phyloP scores from a whole-genome alignment of 1,140 invertebrate species.

The Cotesia glomerata region DNA sequence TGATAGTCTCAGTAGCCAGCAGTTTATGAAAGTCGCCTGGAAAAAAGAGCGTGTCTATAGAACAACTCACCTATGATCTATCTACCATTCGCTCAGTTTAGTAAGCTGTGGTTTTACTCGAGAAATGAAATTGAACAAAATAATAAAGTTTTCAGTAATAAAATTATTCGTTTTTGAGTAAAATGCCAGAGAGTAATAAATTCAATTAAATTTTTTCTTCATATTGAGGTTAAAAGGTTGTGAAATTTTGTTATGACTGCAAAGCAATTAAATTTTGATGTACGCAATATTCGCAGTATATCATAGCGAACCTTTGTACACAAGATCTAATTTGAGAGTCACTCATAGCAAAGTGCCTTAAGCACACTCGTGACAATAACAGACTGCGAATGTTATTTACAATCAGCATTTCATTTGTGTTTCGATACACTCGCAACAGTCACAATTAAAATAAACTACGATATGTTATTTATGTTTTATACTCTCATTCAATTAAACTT shows the following conservation, averaged over 20 bases:
- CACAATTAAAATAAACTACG: too few relatives aligned
- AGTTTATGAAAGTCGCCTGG: slow-evolving; percentile 33
- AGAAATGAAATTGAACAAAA: background rate
- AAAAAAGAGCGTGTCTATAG: background rate
- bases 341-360: slow-evolving; percentile 7
- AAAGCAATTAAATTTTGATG: background rate
- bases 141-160: background rate
- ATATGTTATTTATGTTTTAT: too few relatives aligned
- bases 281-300: background rate
- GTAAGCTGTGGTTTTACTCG: background rate
- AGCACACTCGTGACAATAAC: slow-evolving; percentile 4
- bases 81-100: background rate
- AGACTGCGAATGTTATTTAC: slow-evolving; percentile 6
- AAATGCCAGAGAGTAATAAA: background rate
- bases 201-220: slow-evolving; percentile 1
- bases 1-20: slow-evolving; percentile 31
- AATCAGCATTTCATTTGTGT: slow-evolving; percentile 15
- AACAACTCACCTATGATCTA: background rate
- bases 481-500: background rate
- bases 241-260: background rate
- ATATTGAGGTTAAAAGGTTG: background rate
- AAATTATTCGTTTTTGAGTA: too few relatives aligned
- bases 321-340: slow-evolving; percentile 16
- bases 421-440: background rate
- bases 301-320: background rate